A percentile compares a stretch with the other conserved stretches of the same genome.
Evolutionary conservation across 2,797 vertebrate species (phyloP).

Genomic region (Cichlasoma orientale): DNA sequence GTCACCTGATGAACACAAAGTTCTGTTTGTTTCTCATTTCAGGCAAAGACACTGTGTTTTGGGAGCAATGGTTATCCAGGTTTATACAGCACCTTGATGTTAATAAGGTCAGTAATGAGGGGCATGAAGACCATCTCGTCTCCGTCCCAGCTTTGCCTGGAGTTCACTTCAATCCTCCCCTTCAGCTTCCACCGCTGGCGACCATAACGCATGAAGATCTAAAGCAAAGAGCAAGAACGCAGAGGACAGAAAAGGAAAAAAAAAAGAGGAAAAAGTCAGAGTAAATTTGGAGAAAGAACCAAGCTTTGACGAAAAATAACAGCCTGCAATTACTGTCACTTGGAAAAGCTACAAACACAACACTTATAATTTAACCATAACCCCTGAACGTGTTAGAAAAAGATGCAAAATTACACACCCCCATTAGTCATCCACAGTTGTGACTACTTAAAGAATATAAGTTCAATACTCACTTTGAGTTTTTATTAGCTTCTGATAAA

Average conservation of each 20-base stretch:
- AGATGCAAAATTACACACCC: neutral
- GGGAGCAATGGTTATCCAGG: too few species aligned
- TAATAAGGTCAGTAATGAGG: conserved; percentile 92
- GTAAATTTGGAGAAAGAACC: neutral
- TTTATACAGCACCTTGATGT: conserved; percentile 89
- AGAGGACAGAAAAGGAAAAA: neutral
- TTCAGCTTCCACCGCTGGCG: conserved; percentile 98
- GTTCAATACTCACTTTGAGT: too few species aligned
- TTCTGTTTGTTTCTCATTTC: neutral
- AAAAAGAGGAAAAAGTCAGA: too few species aligned
- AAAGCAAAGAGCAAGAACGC: neutral
- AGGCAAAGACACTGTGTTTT: neutral
- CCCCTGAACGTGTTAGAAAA: neutral
- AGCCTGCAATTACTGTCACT: too few species aligned
- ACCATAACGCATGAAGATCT: conserved; percentile 98
- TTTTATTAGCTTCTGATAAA: neutral
- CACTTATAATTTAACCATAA: neutral
- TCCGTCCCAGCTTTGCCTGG: conserved; percentile 96
- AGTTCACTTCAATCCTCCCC: conserved; percentile 95
- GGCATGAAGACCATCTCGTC: conserved; percentile 96
- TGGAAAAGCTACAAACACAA: too few species aligned
- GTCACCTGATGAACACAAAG: conserved; percentile 84
- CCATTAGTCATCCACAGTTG: neutral
- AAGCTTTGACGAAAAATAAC: neutral
- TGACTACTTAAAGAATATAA: neutral